phyloP scores from a whole-genome alignment of 2,797 vertebrate species.

The Gephyroberyx darwinii region DNA sequence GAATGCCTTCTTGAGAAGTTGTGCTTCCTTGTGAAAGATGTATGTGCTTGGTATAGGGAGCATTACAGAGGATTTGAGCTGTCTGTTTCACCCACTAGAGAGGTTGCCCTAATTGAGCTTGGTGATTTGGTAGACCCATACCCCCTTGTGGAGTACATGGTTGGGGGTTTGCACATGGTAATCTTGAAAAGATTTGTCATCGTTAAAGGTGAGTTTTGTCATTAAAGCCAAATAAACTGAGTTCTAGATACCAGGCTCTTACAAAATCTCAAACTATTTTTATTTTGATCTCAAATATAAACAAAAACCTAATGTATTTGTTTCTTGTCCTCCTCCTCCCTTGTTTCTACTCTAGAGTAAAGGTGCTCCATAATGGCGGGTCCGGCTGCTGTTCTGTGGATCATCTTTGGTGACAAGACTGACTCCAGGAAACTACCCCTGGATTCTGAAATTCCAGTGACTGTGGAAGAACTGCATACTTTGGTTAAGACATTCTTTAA shows the following conservation, averaged over 20 bases:
- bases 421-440: slow-evolving; percentile 35
- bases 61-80: slow-evolving; percentile 36
- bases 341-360: slow-evolving; percentile 18
- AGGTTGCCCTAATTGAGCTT: slow-evolving; percentile 47
- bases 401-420: slow-evolving; percentile 35
- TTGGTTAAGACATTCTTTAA: slow-evolving; percentile 32
- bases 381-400: slow-evolving; percentile 12
- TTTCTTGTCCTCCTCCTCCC: background rate
- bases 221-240: background rate
- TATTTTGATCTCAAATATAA: background rate
- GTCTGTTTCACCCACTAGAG: slow-evolving; percentile 29
- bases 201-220: no score
- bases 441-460: slow-evolving; percentile 32
- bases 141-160: slow-evolving; percentile 35
- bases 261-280: background rate
- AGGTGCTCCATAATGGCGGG: slow-evolving; percentile 13
- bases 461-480: slow-evolving; percentile 21
- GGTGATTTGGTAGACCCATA: slow-evolving; percentile 33
- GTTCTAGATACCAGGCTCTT: slow-evolving; percentile 5
- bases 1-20: no score
- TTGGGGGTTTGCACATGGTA: slow-evolving; percentile 32
- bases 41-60: slow-evolving; percentile 15
- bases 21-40: background rate
- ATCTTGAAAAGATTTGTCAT: no score
- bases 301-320: background rate